A percentile compares a stretch with the other conserved stretches of the same genome.
Conservation (phyloP, 2,797 vertebrate species). For the Ispidina picta region DNA sequence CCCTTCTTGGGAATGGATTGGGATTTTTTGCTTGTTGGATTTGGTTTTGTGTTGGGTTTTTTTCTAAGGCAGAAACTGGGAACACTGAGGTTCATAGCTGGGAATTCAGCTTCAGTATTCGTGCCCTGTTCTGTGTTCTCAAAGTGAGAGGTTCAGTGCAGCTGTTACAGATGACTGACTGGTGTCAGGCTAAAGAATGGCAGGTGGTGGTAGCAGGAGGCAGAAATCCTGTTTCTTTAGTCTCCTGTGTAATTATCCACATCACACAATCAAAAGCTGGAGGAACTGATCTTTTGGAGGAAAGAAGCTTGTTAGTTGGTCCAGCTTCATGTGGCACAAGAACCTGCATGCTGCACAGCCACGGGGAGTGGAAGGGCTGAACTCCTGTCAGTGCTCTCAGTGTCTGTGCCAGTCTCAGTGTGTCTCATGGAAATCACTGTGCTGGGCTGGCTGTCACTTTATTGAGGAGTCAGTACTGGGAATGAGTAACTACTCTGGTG, state of each 20-base stretch:
- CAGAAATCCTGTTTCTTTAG: background rate
- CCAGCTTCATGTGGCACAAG: fast-evolving
- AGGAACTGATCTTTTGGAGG: background rate
- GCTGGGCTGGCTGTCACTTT: background rate
- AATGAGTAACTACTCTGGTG: background rate
- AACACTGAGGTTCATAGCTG: background rate
- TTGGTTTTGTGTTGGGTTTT: background rate
- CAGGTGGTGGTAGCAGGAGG: background rate
- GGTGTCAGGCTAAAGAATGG: background rate
- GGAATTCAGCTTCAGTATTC: background rate
- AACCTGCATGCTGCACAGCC: background rate
- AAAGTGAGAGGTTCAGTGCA: background rate
- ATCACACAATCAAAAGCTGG: background rate
- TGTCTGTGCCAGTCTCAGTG: background rate
- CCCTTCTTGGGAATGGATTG: slow-evolving; percentile 22
- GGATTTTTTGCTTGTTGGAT: background rate
- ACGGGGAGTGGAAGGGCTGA: background rate
- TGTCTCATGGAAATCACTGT: fast-evolving
- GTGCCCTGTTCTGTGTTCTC: background rate
- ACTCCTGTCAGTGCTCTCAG: background rate
- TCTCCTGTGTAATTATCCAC: background rate
- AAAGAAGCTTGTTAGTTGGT: background rate
- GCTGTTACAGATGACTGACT: background rate
- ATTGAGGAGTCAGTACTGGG: background rate
- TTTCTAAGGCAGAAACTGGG: background rate